Base-by-base conservation (phyloP, 2,113 vertebrate genomes). In the Boulengeromyrus knoepffleri region DNA sequence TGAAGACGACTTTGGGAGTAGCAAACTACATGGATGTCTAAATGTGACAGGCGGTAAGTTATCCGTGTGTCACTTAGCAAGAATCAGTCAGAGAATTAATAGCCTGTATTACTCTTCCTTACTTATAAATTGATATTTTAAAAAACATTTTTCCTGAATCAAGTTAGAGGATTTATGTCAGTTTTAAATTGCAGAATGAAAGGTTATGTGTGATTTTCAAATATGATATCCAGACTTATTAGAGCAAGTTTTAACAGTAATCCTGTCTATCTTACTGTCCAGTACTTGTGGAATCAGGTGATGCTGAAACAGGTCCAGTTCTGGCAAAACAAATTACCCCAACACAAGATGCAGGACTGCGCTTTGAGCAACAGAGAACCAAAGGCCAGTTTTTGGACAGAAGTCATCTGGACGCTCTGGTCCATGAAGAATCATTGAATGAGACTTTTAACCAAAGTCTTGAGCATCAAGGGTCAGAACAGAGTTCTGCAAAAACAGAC, bases 391-490 rank as follows among this genome's bases (percentile, higher is more conserved):
- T 83, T 89, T 53, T 70, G 50, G 88, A 89, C 53, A 49, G 49
- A 50, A 56, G 74, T 45, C 24, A 21, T 0, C 39, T 53, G 47
- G 74, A 53, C 10, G 3, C 27, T 6, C 27, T 80, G 42, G 46
- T 89, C 31, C 77, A 80, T 19, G 31, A 31, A 39, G 88, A 84
- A 42, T 50, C 70, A 42, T 74, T 56, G 47, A 52, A 24, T 39
- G 88, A 83, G 31, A 42, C 49, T 93, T 90, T 0, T 94, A 95
- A 92, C 95, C 95, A 88, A 93, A 93, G 88, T 94, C 93, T 94
- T 66, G 27, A 92, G 5, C 93, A 90, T 89, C 93, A 90, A 0
- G 90, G 92, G 10, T 95, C 94, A 85, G 94, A 93, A 86, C 94
- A 94, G 47, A 36, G 89, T 4, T 36, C 86, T 0, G 92, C 85